Evolutionary conservation across 2,797 vertebrate species (phyloP).

Genomic region (Lepilemur septentrionalis): DNA sequence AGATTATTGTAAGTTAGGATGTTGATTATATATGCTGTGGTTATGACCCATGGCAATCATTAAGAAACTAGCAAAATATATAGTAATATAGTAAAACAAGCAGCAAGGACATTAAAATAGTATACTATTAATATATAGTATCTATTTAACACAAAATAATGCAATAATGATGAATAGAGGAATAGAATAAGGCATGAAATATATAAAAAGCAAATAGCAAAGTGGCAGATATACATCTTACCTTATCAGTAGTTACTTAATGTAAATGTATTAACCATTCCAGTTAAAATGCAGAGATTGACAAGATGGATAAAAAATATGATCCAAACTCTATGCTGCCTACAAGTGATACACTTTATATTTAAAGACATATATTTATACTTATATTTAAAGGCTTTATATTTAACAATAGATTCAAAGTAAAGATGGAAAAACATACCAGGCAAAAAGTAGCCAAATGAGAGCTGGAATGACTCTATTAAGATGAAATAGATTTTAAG

Average conservation of each 20-base stretch:
- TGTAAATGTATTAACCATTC: neutral
- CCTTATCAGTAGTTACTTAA: neutral
- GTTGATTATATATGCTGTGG: neutral
- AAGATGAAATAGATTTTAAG: neutral
- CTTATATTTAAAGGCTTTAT: neutral
- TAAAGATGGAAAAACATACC: neutral
- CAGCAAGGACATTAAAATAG: neutral
- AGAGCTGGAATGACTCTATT: neutral
- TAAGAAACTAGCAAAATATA: neutral
- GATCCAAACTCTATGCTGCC: neutral
- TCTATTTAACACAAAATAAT: neutral
- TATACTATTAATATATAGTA: neutral
- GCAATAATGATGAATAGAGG: neutral
- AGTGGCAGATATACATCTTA: neutral
- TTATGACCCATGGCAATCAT: neutral
- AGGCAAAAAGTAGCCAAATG: neutral
- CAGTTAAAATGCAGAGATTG: neutral
- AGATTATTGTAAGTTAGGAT: neutral
- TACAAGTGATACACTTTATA: neutral
- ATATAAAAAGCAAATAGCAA: neutral
- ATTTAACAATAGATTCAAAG: neutral
- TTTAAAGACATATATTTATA: neutral
- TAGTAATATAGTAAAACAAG: neutral
- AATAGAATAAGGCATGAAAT: neutral
- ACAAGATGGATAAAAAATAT: neutral